These are phyloP conservation scores for Corbicula japonica DNA, from an alignment of 2,888 invertebrate species.

Conservation along the genomic window DNA sequence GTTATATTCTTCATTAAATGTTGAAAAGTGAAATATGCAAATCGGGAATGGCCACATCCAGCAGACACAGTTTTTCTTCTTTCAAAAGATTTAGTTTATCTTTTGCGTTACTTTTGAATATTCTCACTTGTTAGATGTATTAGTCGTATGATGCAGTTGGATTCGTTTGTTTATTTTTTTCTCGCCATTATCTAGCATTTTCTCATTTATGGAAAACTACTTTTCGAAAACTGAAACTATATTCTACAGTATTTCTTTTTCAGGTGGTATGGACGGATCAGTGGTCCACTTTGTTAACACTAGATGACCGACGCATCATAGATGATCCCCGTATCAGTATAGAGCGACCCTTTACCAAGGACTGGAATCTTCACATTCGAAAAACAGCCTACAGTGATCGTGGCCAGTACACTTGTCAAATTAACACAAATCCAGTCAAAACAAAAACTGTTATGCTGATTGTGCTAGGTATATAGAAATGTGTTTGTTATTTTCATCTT, in stretches of 20 bases:
- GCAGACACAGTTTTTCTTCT: no score
- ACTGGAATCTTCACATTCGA: slow-evolving; percentile 85
- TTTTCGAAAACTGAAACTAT: background rate
- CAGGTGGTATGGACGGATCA: slow-evolving; percentile 85
- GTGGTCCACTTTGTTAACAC: slow-evolving; percentile 80
- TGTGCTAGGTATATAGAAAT: slow-evolving; percentile 84
- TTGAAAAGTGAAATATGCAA: no score
- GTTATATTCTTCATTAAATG: no score
- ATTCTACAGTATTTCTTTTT: slow-evolving; percentile 3
- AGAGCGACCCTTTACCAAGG: slow-evolving; percentile 81
- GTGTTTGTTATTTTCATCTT: no score
- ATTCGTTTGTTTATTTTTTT: no score
- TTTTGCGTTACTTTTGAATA: no score
- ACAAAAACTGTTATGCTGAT: slow-evolving; percentile 82
- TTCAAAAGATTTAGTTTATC: no score
- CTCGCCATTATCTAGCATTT: background rate
- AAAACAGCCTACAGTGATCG: slow-evolving; percentile 80
- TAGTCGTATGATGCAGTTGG: no score
- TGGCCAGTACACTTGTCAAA: slow-evolving; percentile 84
- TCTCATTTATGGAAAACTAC: background rate
- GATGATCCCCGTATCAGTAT: slow-evolving; percentile 84
- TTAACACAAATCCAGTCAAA: slow-evolving; percentile 84
- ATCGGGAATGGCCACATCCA: no score
- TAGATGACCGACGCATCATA: slow-evolving; percentile 79
- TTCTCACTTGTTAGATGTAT: no score